Evolutionary conservation across 1,140 invertebrate species (phyloP), one percentile per base, ranked within the genome.

Genomic region (Penaeus indicus): DNA sequence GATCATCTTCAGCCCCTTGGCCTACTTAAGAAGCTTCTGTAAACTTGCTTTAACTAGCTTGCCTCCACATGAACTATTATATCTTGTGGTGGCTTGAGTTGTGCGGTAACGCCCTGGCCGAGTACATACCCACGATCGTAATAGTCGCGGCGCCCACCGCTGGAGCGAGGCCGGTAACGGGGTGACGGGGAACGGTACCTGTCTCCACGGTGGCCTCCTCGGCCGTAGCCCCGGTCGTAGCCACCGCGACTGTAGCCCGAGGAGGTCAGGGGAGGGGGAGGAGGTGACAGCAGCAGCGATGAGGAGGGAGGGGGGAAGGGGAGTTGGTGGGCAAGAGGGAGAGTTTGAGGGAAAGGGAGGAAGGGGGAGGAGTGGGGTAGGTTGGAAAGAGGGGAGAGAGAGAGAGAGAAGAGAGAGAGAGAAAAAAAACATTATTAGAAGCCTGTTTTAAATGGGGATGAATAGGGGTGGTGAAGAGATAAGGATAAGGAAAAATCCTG

Each of bases 101-200:
- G 85, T 87, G 85, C 62, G 63, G 85, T 79, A 80, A 80, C 38
- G 27, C 77, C 78, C 63, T 32, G 77, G 78, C 85, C 47, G 78
- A 79, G 63, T 87, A 87, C 85, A 87, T 87, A 87, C 85, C 85
- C 85, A 80, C 85, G 85, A 25, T 87, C 85, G 72, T 87, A 87
- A 87, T 87, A 87, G 85, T 87, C 85, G 42, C 85, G 85, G 63
- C 85, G 85, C 32, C 85, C 85, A 27, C 85, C 85, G 38, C 85
- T 87, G 85, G 85, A 87, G 72, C 85, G 84, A 42, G 72, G 85
- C 54, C 85, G 67, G 85, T 87, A 87, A 38, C 85, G 85, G 54
- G 85, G 85, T 64, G 85, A 87, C 16, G 85, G 85, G 72, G 85
- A 87, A 54, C 78, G 85, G 85, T 80, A 87, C 38, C 85, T 79